Conservation (phyloP, 2,113 vertebrate species). For the Apaloderma vittatum region DNA sequence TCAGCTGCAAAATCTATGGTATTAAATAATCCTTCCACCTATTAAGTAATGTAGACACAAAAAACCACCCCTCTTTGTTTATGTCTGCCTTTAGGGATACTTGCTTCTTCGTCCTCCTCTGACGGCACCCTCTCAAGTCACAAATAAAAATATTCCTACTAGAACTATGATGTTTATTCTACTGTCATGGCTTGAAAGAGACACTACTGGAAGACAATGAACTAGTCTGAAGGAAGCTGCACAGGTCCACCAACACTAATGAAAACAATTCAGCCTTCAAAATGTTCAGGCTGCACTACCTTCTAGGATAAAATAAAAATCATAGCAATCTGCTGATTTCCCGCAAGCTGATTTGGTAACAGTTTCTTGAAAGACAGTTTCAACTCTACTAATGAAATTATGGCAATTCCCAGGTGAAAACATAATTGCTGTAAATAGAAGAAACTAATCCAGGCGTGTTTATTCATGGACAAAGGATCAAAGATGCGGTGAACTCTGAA, state of each 20-base stretch:
- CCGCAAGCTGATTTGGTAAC: not conserved
- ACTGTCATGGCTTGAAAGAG: not conserved
- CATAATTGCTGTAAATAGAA: not conserved
- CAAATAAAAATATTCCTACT: not conserved
- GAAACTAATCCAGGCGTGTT: not conserved
- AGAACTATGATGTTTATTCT: not conserved
- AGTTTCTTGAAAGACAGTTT: not conserved
- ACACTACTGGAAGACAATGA: not conserved
- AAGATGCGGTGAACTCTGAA: not conserved
- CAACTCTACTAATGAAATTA: not conserved
- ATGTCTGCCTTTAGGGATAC: not conserved
- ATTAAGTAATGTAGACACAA: not conserved
- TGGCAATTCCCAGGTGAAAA: not conserved
- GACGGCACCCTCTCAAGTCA: not conserved
- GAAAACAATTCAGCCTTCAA: not conserved
- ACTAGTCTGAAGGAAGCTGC: not conserved
- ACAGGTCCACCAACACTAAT: not conserved
- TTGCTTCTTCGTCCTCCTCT: not conserved
- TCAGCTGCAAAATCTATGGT: not conserved
- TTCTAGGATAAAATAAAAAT: not conserved
- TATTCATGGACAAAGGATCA: not conserved
- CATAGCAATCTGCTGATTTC: not conserved
- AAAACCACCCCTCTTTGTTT: not conserved
- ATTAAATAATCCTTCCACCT: not conserved
- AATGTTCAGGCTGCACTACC: not conserved